Conservation (phyloP, 2,113 vertebrate genomes). For the Ivindomyrus marchei region DNA sequence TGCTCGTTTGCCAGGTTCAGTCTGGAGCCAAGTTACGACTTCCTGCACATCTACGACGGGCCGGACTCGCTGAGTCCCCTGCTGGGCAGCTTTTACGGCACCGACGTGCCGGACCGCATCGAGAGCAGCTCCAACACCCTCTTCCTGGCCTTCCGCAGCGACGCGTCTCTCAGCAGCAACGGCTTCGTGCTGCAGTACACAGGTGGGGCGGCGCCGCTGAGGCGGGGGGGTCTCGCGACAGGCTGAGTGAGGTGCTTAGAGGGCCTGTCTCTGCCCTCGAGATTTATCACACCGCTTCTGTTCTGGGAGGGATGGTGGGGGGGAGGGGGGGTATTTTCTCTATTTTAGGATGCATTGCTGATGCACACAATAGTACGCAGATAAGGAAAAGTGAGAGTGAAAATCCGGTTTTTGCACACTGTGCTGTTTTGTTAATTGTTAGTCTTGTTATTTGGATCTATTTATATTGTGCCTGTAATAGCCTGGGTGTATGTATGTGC, state of each 20-base stretch:
- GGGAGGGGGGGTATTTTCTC: neutral
- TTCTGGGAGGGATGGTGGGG: no score
- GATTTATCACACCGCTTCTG: neutral
- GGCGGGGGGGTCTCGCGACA: neutral
- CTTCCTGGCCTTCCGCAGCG: conserved; percentile 93
- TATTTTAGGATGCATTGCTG: neutral
- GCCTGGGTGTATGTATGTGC: neutral
- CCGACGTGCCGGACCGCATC: conserved; percentile 79
- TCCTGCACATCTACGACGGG: conserved; percentile 93
- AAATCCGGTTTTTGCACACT: neutral
- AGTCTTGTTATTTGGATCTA: neutral
- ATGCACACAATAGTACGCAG: neutral
- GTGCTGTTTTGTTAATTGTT: neutral
- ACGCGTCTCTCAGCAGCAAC: conserved; percentile 85
- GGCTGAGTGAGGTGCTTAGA: neutral
- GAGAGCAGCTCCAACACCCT: conserved; percentile 94
- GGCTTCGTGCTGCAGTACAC: conserved; percentile 93
- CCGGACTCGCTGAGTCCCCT: conserved; percentile 86
- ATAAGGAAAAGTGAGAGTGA: neutral
- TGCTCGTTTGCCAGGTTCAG: conserved; percentile 73
- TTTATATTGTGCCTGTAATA: neutral
- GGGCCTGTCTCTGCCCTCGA: neutral
- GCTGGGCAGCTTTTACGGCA: conserved; percentile 89
- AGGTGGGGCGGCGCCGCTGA: conserved; percentile 55
- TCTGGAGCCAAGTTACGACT: conserved; percentile 94